phyloP scores from a whole-genome alignment of 2,113 vertebrate genomes.

The Tonatia bakeri region DNA sequence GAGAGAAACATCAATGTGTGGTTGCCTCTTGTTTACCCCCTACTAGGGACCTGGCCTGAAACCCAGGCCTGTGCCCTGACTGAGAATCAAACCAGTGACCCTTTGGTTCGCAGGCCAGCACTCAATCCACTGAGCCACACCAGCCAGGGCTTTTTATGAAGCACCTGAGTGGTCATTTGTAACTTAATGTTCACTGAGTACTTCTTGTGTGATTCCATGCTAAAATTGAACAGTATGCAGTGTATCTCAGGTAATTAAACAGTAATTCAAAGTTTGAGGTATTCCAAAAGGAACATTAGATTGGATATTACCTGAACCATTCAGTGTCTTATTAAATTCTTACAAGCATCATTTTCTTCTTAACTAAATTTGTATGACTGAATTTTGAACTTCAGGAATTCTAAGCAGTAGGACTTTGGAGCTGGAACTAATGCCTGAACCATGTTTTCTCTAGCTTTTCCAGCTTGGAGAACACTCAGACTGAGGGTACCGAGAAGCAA shows the following conservation, averaged over 20 bases:
- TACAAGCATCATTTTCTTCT: background rate
- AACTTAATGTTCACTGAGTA: background rate
- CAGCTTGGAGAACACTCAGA: background rate
- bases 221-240: background rate
- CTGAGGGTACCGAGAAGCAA: background rate
- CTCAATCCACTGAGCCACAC: no score
- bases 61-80: no score
- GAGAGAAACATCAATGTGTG: no score
- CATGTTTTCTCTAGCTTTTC: background rate
- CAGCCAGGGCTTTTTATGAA: background rate
- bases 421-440: background rate
- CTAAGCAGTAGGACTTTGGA: background rate
- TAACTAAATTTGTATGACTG: background rate
- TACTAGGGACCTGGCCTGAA: no score
- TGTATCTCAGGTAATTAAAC: background rate
- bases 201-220: background rate
- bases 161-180: background rate
- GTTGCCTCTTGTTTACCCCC: no score
- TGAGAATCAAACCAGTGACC: no score
- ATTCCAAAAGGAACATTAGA: background rate
- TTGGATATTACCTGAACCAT: background rate
- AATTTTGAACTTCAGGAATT: conserved; percentile 8
- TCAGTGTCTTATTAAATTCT: background rate
- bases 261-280: background rate
- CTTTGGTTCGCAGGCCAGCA: no score